Evolutionary conservation across 2,888 invertebrate species (phyloP).

Genomic region (Tinea pellionella): DNA sequence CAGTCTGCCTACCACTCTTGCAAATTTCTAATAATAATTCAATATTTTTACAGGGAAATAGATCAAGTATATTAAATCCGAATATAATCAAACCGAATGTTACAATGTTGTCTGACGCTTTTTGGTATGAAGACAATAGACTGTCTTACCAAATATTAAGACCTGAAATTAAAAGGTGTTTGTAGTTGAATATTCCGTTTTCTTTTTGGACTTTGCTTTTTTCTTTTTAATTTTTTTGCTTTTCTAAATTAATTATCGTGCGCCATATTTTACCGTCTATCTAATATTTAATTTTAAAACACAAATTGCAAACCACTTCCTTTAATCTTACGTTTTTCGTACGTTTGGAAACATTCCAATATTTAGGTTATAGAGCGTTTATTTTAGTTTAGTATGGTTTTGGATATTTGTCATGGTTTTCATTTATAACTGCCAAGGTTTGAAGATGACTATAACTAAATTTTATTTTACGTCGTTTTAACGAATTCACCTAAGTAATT

Average conservation of each 20-base stretch:
- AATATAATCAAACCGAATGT: constrained; percentile 27
- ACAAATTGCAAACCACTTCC: constrained; percentile 12
- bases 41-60: constrained; percentile 37
- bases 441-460: not conserved
- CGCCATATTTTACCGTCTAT: too few species aligned
- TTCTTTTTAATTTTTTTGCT: constrained; percentile 18
- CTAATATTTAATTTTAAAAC: too few species aligned
- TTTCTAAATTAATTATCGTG: too few species aligned
- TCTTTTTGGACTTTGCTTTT: too few species aligned
- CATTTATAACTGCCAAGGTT: not conserved
- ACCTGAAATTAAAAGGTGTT: constrained; percentile 51
- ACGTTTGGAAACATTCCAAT: constrained; percentile 35
- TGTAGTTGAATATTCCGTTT: too few species aligned
- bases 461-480: too few species aligned
- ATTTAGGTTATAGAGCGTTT: constrained; percentile 26
- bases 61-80: constrained; percentile 38
- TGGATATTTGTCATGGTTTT: constrained; percentile 4
- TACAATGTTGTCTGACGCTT: constrained; percentile 49
- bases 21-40: too few species aligned
- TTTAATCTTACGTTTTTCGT: not conserved
- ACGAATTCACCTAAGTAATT: too few species aligned
- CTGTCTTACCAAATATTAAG: constrained; percentile 51
- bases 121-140: constrained; percentile 69
- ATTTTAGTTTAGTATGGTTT: constrained; percentile 17
- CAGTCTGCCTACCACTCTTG: too few species aligned